Evolutionary conservation across 2,888 invertebrate species (phyloP).

Genomic region (Axea sp.): DNA sequence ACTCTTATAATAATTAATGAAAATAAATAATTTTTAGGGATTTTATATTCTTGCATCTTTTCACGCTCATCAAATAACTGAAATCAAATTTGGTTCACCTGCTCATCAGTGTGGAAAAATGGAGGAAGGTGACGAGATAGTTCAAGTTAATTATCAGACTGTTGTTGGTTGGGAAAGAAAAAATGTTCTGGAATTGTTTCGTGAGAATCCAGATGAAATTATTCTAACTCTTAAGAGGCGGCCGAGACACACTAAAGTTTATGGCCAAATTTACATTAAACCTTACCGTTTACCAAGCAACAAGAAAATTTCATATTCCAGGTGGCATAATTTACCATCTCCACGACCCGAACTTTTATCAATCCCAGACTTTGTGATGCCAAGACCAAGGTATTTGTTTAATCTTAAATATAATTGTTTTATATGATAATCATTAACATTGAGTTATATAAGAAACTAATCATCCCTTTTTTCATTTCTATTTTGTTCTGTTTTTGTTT

Average conservation of each 20-base stretch:
- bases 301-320: slow-evolving; percentile 83
- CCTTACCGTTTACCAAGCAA: slow-evolving; percentile 87
- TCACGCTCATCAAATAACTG: slow-evolving; percentile 90
- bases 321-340: slow-evolving; percentile 86
- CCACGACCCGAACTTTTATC: slow-evolving; percentile 83
- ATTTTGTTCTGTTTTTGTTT: slow-evolving; percentile 24
- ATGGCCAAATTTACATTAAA: slow-evolving; percentile 87
- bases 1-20: too few species aligned
- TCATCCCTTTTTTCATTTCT: slow-evolving; percentile 18
- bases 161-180: slow-evolving; percentile 91
- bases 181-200: slow-evolving; percentile 86
- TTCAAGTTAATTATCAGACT: slow-evolving; percentile 90
- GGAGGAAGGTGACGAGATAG: slow-evolving; percentile 97
- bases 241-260: slow-evolving; percentile 89
- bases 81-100: slow-evolving; percentile 94
- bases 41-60: slow-evolving; percentile 93
- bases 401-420: background rate
- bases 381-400: slow-evolving; percentile 80
- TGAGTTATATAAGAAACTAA: too few species aligned
- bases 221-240: slow-evolving; percentile 90
- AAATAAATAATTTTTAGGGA: slow-evolving; percentile 77
- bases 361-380: slow-evolving; percentile 83
- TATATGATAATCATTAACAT: too few species aligned
- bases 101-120: slow-evolving; percentile 95
- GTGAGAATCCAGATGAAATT: slow-evolving; percentile 90